A percentile compares a stretch with the other conserved stretches of the same genome.
Conservation (phyloP, 2,888 invertebrate species). For the Lycophotia porphyrea region DNA sequence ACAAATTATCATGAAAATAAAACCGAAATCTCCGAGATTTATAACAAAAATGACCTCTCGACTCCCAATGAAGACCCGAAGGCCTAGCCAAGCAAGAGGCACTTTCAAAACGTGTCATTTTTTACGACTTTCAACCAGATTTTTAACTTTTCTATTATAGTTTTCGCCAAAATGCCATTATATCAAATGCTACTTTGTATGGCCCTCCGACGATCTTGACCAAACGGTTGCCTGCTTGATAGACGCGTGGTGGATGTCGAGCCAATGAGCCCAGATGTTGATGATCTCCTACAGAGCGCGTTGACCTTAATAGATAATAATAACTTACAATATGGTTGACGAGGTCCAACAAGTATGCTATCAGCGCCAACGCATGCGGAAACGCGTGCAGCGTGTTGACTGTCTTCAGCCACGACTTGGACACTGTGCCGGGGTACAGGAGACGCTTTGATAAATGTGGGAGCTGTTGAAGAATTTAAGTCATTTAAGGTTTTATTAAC, state of each 20-base stretch:
- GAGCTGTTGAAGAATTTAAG: slow-evolving; percentile 72
- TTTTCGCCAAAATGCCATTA: too few species aligned
- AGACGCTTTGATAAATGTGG: slow-evolving; percentile 88
- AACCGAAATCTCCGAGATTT: not conserved
- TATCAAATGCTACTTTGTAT: not conserved
- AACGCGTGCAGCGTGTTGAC: slow-evolving; percentile 91
- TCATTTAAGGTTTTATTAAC: not conserved
- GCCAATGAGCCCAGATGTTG: not conserved
- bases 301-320: not conserved
- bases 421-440: slow-evolving; percentile 89
- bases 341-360: slow-evolving; percentile 88
- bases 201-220: not conserved
- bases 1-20: not conserved
- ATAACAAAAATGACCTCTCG: not conserved
- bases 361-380: slow-evolving; percentile 90
- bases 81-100: not conserved
- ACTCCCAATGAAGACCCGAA: not conserved
- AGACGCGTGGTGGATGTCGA: too few species aligned
- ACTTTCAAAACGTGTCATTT: not conserved
- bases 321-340: slow-evolving; percentile 73
- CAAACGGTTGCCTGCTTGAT: too few species aligned
- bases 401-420: slow-evolving; percentile 91
- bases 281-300: not conserved
- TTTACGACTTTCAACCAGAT: not conserved
- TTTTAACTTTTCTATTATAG: not conserved